Conservation (phyloP, 2,113 vertebrate species). For the Phyllostomus hastatus region DNA sequence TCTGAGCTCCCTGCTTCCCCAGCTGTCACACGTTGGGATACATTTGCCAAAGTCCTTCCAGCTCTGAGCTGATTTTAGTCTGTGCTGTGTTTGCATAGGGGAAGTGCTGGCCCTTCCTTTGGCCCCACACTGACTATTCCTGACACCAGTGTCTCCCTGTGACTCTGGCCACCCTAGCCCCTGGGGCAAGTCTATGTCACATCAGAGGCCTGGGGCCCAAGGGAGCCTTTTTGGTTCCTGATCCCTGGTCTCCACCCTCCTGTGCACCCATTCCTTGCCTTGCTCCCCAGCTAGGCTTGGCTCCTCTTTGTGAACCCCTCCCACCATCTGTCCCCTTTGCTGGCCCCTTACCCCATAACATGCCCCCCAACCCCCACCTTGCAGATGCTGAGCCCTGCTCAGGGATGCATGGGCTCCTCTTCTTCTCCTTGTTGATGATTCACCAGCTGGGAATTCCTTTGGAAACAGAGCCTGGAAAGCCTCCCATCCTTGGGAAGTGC, state of each 20-base stretch:
- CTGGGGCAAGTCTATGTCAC: neutral
- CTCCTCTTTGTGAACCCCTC: neutral
- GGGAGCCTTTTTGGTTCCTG: neutral
- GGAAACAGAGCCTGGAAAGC: conserved; percentile 59
- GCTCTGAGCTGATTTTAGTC: neutral
- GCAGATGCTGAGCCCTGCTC: neutral
- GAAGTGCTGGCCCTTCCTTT: neutral
- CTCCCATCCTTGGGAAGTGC: conserved; percentile 40
- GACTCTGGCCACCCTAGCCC: neutral
- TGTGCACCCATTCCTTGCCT: neutral
- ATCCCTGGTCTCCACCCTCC: neutral
- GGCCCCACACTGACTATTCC: neutral
- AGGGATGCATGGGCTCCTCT: neutral
- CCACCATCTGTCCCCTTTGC: neutral
- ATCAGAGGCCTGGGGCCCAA: neutral
- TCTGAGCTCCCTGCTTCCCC: neutral
- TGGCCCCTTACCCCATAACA: neutral
- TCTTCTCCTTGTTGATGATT: conserved; percentile 33
- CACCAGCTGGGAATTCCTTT: conserved; percentile 52
- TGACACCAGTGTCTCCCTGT: neutral
- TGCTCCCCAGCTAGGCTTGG: neutral
- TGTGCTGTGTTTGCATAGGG: neutral
- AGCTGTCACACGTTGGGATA: neutral
- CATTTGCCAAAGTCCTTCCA: neutral
- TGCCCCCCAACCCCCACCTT: neutral